Conservation (phyloP, 2,113 vertebrate species). For the Potamarius usumacintae region DNA sequence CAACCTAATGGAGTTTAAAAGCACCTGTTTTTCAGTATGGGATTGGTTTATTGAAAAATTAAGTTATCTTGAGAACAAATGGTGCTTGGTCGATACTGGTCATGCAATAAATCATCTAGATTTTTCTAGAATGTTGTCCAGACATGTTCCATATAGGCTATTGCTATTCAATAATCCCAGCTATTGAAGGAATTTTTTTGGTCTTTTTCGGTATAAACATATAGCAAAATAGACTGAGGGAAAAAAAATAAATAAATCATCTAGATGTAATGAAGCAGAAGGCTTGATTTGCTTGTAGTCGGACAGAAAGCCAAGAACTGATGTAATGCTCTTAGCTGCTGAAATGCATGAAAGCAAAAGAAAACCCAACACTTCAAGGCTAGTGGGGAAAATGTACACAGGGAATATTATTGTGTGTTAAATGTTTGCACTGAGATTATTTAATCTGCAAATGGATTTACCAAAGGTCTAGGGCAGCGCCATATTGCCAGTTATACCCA, state of each 20-base stretch:
- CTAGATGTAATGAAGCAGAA: conserved; percentile 25
- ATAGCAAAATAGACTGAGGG: conserved; percentile 76
- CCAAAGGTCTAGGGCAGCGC: neutral
- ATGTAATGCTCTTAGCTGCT: neutral
- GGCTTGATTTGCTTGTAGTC: conserved; percentile 49
- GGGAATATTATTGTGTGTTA: neutral
- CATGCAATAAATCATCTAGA: conserved; percentile 79
- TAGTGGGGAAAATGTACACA: neutral
- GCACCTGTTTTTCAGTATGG: conserved; percentile 36
- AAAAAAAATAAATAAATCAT: neutral
- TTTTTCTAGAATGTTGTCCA: conserved; percentile 80
- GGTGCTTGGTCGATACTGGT: conserved; percentile 77
- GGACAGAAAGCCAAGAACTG: conserved; percentile 21
- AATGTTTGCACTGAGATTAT: neutral
- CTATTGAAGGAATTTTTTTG: conserved; percentile 63
- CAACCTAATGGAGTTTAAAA: conserved; percentile 38
- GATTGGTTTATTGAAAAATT: neutral
- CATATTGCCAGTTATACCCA: neutral
- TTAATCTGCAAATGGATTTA: neutral
- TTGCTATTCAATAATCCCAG: conserved; percentile 93
- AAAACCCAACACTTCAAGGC: neutral
- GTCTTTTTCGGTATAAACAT: conserved; percentile 61
- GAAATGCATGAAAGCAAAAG: neutral
- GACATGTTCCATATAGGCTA: conserved; percentile 89
- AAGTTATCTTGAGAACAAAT: conserved; percentile 48